These are phyloP conservation scores for Leptinotarsa tumamoca DNA, from an alignment of 2,888 invertebrate species.

Conservation along the genomic window DNA sequence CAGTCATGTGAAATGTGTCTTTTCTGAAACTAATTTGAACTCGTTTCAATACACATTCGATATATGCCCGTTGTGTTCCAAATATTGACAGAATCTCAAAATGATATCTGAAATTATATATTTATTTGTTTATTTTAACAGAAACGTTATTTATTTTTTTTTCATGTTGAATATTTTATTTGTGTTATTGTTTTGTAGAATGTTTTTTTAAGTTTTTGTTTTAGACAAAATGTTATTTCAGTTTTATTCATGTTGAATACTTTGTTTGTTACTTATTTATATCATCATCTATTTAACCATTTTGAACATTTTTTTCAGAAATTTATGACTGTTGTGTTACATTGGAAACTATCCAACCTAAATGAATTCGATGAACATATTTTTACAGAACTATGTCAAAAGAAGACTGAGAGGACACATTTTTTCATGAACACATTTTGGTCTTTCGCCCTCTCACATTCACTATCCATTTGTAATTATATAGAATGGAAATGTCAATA, in stretches of 20 bases:
- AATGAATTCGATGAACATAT: background rate
- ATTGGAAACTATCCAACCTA: background rate
- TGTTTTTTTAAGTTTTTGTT: background rate
- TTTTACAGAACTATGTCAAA: background rate
- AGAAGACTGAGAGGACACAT: too few species aligned
- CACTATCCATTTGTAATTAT: background rate
- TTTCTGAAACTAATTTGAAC: background rate
- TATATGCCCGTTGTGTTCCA: conserved; percentile 17
- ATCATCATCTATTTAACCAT: background rate
- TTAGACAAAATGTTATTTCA: background rate
- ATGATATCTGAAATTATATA: too few species aligned
- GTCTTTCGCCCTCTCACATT: background rate
- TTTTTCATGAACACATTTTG: background rate
- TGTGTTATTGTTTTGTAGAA: background rate
- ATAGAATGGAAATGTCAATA: background rate
- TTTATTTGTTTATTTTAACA: too few species aligned
- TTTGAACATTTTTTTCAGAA: conserved; percentile 13
- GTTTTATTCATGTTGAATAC: too few species aligned
- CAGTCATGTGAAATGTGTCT: conserved; percentile 25
- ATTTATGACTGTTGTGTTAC: conserved; percentile 8
- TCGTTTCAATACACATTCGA: conserved; percentile 2
- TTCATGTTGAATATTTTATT: background rate
- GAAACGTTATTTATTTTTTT: too few species aligned
- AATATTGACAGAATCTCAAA: background rate
- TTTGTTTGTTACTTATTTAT: background rate